phyloP scores from a whole-genome alignment of 2,113 vertebrate genomes.

The Charadrius vociferus region DNA sequence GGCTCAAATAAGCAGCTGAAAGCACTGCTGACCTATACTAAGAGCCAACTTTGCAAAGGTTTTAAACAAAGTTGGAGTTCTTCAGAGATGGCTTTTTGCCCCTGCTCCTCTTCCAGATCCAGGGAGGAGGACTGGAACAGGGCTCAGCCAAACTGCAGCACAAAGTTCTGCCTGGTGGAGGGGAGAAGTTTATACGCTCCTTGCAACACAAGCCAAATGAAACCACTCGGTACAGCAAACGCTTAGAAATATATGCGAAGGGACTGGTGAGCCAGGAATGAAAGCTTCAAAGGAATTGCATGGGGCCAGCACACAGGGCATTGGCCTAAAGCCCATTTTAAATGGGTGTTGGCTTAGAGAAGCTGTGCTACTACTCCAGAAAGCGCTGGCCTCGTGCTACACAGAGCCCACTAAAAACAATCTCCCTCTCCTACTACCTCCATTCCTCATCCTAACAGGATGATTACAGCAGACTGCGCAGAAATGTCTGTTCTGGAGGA shows the following conservation, averaged over 20 bases:
- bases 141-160: conserved; percentile 34
- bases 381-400: background rate
- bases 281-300: conserved; percentile 57
- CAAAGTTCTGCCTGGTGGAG: conserved; percentile 8
- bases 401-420: background rate
- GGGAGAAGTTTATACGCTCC: background rate
- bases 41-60: conserved; percentile 25
- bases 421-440: background rate
- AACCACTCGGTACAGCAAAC: conserved; percentile 21
- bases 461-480: background rate
- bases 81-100: background rate
- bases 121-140: background rate
- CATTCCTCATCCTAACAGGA: background rate
- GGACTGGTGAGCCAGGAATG: conserved; percentile 42
- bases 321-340: conserved; percentile 48
- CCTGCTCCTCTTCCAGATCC: background rate
- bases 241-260: background rate
- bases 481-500: background rate
- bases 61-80: conserved; percentile 9
- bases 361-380: background rate
- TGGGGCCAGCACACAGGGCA: conserved; percentile 44
- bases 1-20: background rate
- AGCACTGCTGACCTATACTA: background rate
- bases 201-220: conserved; percentile 54
- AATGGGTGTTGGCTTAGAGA: conserved; percentile 44